Percentiles rank a stretch among this genome's conserved stretches.
Conservation (phyloP, 2,113 vertebrate genomes). For the Corynorhinus townsendii region DNA sequence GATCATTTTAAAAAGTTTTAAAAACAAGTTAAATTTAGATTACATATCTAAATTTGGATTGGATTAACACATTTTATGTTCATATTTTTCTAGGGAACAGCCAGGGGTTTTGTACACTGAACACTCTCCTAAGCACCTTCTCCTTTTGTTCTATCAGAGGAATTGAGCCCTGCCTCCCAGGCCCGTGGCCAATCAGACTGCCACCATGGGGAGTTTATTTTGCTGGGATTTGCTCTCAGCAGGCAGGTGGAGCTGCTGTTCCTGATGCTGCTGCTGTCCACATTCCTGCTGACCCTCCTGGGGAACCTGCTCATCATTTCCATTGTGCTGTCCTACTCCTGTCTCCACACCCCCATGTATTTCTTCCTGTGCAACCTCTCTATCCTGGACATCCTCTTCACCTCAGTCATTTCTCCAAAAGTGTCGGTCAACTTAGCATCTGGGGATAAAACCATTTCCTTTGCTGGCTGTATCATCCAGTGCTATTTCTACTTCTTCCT, state of each 20-base stretch:
- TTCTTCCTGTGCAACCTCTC: constrained; percentile 58
- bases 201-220: neutral
- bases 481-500: constrained; percentile 53
- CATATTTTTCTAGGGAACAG: neutral
- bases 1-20: neutral
- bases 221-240: constrained; percentile 42
- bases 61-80: neutral
- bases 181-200: neutral
- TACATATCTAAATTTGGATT: neutral
- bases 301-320: constrained; percentile 47
- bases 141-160: neutral
- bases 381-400: constrained; percentile 48
- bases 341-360: constrained; percentile 30
- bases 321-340: neutral
- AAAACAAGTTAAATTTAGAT: neutral
- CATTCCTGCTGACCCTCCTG: constrained; percentile 2
- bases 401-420: constrained; percentile 34
- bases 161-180: neutral
- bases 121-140: neutral
- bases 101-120: neutral
- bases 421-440: constrained; percentile 6
- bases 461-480: constrained; percentile 26
- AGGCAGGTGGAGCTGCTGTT: constrained; percentile 11
- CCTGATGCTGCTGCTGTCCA: neutral
- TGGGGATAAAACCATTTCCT: constrained; percentile 4